Conservation (phyloP, 1,140 invertebrate species). For the Steinernema khuongi region DNA sequence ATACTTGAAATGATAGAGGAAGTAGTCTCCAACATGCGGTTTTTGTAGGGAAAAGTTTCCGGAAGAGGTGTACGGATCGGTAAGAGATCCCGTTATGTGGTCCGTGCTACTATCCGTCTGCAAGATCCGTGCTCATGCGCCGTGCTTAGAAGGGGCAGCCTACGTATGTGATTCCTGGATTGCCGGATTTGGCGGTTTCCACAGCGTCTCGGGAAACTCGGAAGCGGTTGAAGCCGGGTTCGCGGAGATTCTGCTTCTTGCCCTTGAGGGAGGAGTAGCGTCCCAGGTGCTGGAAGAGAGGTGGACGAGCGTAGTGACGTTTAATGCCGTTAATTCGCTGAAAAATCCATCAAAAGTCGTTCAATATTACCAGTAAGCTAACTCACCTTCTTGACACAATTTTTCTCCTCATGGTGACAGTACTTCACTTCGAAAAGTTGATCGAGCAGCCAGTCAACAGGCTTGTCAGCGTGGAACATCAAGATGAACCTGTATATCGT, state of each 20-base stretch:
- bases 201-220: background rate
- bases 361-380: background rate
- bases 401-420: slow-evolving; percentile 65
- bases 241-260: slow-evolving; percentile 92
- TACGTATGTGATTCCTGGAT: slow-evolving; percentile 25
- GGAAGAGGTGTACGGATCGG: background rate
- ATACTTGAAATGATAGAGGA: background rate
- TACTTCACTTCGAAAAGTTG: slow-evolving; percentile 83
- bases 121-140: background rate
- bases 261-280: slow-evolving; percentile 88
- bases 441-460: slow-evolving; percentile 90
- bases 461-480: slow-evolving; percentile 90
- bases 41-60: slow-evolving; percentile 4
- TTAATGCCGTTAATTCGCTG: slow-evolving; percentile 35
- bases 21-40: slow-evolving; percentile 20
- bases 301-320: slow-evolving; percentile 72
- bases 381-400: slow-evolving; percentile 43
- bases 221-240: slow-evolving; percentile 52
- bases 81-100: background rate
- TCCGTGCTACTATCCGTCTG: background rate
- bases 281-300: slow-evolving; percentile 91
- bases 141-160: background rate
- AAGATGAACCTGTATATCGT: slow-evolving; percentile 85
- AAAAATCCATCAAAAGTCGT: background rate
- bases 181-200: slow-evolving; percentile 28